A percentile compares a stretch with the other conserved stretches of the same genome.
These are phyloP conservation scores for Standfussiana lucernea DNA, from an alignment of 2,888 invertebrate species.

Conservation along the genomic window DNA sequence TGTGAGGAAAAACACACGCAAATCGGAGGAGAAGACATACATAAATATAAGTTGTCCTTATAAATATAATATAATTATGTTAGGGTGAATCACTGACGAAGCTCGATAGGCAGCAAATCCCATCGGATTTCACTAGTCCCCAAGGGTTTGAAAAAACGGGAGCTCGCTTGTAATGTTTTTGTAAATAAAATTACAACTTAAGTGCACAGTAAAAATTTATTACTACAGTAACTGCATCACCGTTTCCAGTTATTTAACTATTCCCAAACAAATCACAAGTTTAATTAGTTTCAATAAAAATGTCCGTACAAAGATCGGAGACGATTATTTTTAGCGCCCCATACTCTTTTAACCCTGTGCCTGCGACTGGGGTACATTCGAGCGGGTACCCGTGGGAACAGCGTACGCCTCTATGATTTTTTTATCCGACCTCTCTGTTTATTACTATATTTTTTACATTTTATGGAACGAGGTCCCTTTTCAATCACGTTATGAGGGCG, in stretches of 20 bases:
- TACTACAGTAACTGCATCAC: constrained; percentile 4
- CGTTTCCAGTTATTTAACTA: constrained; percentile 28
- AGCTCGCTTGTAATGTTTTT: background rate
- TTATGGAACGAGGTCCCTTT: constrained; percentile 59
- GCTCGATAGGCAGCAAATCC: background rate
- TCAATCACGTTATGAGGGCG: constrained; percentile 68
- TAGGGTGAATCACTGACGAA: background rate
- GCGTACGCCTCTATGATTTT: constrained; percentile 55
- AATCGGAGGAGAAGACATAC: background rate
- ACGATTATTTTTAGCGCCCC: constrained; percentile 65
- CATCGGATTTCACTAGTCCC: background rate
- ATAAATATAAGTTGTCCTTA: background rate
- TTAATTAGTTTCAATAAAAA: constrained; percentile 55
- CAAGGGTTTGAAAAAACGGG: background rate
- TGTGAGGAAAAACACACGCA: background rate
- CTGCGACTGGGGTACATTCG: constrained; percentile 53
- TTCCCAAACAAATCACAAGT: constrained; percentile 41
- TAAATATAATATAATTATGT: background rate
- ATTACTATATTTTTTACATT: constrained; percentile 72
- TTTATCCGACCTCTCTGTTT: constrained; percentile 63
- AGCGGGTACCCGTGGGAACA: constrained; percentile 74
- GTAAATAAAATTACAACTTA: constrained; percentile 23
- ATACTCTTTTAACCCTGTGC: constrained; percentile 38
- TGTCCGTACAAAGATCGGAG: constrained; percentile 36
- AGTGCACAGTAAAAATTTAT: constrained; percentile 23